Percentiles rank a stretch among this genome's conserved stretches.
phyloP scores from a whole-genome alignment of 2,888 invertebrate species.

The Carcina quercana region DNA sequence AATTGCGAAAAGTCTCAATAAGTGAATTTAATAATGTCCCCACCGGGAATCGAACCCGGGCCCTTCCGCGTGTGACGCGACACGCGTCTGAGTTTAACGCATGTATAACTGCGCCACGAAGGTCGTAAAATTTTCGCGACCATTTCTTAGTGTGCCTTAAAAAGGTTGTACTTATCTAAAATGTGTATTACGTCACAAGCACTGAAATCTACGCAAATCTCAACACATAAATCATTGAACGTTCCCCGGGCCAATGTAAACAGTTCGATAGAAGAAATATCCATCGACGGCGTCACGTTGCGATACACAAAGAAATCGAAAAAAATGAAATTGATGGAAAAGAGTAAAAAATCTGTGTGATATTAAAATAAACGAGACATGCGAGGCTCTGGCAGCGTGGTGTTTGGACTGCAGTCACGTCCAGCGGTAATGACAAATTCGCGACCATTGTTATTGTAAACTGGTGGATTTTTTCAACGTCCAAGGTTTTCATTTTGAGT shows the following conservation, averaged over 20 bases:
- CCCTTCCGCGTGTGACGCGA: too few species aligned
- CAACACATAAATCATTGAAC: too few species aligned
- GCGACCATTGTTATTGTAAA: conserved; percentile 55
- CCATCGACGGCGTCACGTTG: conserved; percentile 49
- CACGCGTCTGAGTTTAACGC: too few species aligned
- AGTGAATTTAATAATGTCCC: background rate
- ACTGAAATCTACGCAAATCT: too few species aligned
- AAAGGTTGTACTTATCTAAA: too few species aligned
- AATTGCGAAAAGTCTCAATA: background rate
- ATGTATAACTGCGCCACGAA: too few species aligned
- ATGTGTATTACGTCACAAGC: too few species aligned
- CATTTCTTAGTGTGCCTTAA: too few species aligned
- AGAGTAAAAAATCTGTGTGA: conserved; percentile 56
- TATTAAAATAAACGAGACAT: conserved; percentile 58
- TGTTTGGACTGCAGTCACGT: conserved; percentile 64
- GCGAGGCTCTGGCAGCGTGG: conserved; percentile 35
- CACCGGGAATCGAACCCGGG: background rate
- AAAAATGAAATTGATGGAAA: conserved; percentile 43
- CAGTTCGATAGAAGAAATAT: conserved; percentile 20
- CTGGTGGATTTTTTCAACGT: conserved; percentile 49
- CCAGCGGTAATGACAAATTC: conserved; percentile 60
- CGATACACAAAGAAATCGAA: conserved; percentile 33
- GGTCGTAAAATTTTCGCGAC: too few species aligned
- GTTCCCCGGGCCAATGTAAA: conserved; percentile 17
- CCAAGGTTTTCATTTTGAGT: conserved; percentile 57